Base-by-base conservation (phyloP, 1,140 invertebrate genomes). In the Magallana gigas region DNA sequence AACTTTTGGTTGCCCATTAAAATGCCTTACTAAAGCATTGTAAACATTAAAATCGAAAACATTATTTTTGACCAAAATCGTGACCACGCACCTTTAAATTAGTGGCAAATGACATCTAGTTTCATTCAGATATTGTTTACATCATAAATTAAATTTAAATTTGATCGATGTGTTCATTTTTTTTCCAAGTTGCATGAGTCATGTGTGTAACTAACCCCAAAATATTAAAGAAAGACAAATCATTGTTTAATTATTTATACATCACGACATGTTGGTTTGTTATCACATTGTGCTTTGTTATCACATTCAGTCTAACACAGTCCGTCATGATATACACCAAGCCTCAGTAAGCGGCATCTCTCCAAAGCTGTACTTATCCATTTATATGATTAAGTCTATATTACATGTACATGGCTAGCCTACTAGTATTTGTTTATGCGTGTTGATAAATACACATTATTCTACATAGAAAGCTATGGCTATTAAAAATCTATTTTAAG, bases 281-380 rank as follows among this genome's bases (percentile, higher is more conserved):
- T 82, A 57, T 71, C 64, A 71, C 64, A 71, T 71, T 71, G 64
- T 71, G 64, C 64, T 71, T 71, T 71, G 64, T 71, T 48, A 71
- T 71, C 64, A 71, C 64, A 71, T 68, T 68, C n/a, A 68, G 18
- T 82, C 16, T 57, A 11, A 56, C 80, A 82, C 80, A 57, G 36
- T 82, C 80, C 14, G 57, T 16, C 36, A 56, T 82, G 36, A 82
- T 82, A 56, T 57, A 82, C 80, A 48, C 14, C 18, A n/a, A 71
- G 64, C 64, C 8, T 71, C n/a, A 68, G 36, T 9, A 71, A 71
- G 64, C 64, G 18, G 64, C 64, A 71, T 71, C 18, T 71, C 18
- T 23, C 29, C 64, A 23, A 71, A 71, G 64, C 64, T 71, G 64
- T n/a, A 71, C 18, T 11, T 9, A 9, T 23, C 36, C 5, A 48